Percentiles rank a stretch among this genome's conserved stretches.
Conservation (phyloP, 1,140 invertebrate species). For the Drosophila rufa region DNA sequence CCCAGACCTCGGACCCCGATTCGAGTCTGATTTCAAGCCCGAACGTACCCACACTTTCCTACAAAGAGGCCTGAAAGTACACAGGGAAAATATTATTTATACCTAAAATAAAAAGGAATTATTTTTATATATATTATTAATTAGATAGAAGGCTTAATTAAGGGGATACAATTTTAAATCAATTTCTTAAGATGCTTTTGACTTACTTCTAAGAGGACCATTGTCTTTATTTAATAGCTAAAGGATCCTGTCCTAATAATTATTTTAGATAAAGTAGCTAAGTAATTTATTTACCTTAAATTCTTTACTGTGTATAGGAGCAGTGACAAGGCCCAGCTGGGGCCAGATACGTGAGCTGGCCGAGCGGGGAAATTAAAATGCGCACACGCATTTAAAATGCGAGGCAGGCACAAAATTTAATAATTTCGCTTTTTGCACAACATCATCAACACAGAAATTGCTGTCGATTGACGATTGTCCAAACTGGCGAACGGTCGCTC, state of each 20-base stretch:
- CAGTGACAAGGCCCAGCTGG: slow-evolving; percentile 41
- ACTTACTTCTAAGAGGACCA: no score
- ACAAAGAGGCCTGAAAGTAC: slow-evolving; percentile 11
- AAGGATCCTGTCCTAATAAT: no score
- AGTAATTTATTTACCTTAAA: not conserved
- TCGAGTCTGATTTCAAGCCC: not conserved
- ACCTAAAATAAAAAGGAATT: no score
- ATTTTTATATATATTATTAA: no score
- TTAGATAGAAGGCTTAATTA: no score
- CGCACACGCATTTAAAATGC: slow-evolving; percentile 71
- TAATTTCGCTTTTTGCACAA: slow-evolving; percentile 83
- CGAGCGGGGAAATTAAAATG: slow-evolving; percentile 58
- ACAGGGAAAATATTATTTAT: not conserved
- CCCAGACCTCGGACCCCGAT: slow-evolving; percentile 29
- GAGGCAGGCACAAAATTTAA: slow-evolving; percentile 76
- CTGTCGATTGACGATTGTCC: slow-evolving; percentile 49
- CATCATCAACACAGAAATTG: slow-evolving; percentile 50
- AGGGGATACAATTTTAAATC: no score
- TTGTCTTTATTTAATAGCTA: not conserved
- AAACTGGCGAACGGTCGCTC: slow-evolving; percentile 1
- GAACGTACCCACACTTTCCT: slow-evolving; percentile 3
- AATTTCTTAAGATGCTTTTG: not conserved
- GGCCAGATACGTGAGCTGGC: slow-evolving; percentile 51
- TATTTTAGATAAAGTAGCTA: no score
- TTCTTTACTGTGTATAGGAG: not conserved